Evolutionary conservation across 2,113 vertebrate species (phyloP).

Genomic region (Nothocercus julius): DNA sequence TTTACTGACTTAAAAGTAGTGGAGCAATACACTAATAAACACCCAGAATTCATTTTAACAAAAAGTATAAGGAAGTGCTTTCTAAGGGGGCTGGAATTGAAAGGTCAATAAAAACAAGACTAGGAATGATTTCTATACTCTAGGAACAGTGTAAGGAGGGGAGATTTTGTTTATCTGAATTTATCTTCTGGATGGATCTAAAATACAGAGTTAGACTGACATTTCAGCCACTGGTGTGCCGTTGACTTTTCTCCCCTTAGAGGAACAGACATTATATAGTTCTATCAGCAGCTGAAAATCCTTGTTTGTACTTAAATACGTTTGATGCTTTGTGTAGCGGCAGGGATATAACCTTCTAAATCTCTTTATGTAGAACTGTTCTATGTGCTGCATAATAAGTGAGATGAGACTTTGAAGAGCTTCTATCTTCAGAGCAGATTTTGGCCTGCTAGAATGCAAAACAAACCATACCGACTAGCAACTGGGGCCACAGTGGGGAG

Average conservation of each 20-base stretch:
- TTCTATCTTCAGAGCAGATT: background rate
- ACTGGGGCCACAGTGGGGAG: background rate
- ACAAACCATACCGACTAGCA: background rate
- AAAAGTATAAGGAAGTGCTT: background rate
- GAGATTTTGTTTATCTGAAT: background rate
- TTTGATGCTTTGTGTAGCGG: background rate
- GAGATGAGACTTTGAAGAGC: background rate
- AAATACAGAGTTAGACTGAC: background rate
- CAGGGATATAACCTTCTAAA: background rate
- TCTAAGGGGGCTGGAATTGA: background rate
- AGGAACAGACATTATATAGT: accelerated
- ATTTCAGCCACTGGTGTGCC: background rate
- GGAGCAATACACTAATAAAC: background rate
- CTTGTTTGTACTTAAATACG: background rate
- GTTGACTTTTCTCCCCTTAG: background rate
- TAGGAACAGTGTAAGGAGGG: background rate
- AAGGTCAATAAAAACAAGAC: background rate
- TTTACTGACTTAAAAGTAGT: background rate
- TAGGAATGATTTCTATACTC: background rate
- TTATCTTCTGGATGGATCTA: background rate
- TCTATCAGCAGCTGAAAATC: background rate
- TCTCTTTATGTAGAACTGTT: background rate
- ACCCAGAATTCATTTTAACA: background rate
- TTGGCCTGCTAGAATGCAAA: background rate
- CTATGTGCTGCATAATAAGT: background rate